phyloP scores from a whole-genome alignment of 2,113 vertebrate species.

The Psephotus haematonotus region DNA sequence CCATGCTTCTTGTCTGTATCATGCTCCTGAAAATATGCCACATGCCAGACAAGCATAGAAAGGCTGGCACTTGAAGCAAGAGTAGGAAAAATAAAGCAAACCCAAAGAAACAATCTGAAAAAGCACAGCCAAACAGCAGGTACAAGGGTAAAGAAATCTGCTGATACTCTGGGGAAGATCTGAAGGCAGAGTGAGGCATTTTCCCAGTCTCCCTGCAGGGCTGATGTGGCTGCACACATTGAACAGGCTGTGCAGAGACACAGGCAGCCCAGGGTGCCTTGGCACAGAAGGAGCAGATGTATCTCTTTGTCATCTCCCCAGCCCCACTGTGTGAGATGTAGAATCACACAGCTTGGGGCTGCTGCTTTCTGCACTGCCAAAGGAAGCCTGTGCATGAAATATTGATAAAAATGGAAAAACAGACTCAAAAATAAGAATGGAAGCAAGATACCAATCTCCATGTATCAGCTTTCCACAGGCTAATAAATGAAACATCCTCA shows the following conservation, averaged over 20 bases:
- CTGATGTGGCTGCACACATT: background rate
- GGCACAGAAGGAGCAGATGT: background rate
- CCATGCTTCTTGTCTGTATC: background rate
- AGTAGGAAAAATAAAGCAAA: background rate
- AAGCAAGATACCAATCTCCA: constrained; percentile 15
- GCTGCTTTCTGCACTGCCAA: background rate
- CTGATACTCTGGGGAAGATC: background rate
- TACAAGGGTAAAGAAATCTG: background rate
- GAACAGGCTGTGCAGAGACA: background rate
- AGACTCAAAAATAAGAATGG: background rate
- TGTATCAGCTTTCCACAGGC: background rate
- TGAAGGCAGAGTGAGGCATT: background rate
- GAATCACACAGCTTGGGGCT: background rate
- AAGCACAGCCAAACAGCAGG: background rate
- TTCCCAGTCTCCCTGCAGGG: background rate
- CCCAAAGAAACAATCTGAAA: background rate
- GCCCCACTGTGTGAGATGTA: background rate
- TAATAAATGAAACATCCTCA: background rate
- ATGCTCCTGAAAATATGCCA: background rate
- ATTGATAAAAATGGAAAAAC: background rate
- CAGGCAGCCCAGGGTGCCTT: background rate
- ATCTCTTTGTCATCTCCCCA: background rate
- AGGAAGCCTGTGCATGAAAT: background rate
- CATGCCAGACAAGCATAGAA: background rate
- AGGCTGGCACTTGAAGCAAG: background rate